Evolutionary conservation across 2,113 vertebrate species (phyloP), one percentile per base, ranked within the genome.

Genomic region (Ochotona princeps): DNA sequence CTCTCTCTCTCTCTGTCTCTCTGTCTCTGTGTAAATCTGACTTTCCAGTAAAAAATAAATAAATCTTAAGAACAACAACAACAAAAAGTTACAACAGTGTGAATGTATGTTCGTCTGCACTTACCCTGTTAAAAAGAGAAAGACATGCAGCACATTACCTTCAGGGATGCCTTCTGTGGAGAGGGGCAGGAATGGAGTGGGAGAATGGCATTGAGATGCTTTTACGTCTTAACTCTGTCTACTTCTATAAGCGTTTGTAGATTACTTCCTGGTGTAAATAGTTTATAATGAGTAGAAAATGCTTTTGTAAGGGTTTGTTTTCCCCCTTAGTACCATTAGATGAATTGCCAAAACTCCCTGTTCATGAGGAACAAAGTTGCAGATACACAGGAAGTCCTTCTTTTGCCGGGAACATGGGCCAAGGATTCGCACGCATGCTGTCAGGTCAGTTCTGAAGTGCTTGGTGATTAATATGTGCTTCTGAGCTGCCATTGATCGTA

Each of bases 401-500:
- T 35, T 84, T 81, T 51, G 44, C 35, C 54, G 60, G 38, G 26
- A 38, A 38, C 26, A 28, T 25, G 2, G 47, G 44, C 72, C 74
- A 95, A 44, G 38, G 0, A 23, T 93, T 32, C 83, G 79, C 4
- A 12, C n/a, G 49, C 90, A 38, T 1, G n/a, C 15, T 0, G 11
- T 86, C 65, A 75, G 2, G 1, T 61, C 93, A 69, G 47, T 0
- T 44, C 28, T 88, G 51, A 75, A 49, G 66, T 49, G 20, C 72
- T 47, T 1, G 0, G 8, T 8, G 30, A 87, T 94, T 96, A 93
- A 95, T 87, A 93, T 1, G 0, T 26, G 54, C 74, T 74, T 94
- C 92, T 51, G 78, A n/a, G 76, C 60, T 82, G 89, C 89, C 96
- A 96, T 63, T 15, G 84, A 78, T 73, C 82, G 25, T 63, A 26